Base-by-base conservation (phyloP, 2,113 vertebrate species). In the Atractosteus spatula region DNA sequence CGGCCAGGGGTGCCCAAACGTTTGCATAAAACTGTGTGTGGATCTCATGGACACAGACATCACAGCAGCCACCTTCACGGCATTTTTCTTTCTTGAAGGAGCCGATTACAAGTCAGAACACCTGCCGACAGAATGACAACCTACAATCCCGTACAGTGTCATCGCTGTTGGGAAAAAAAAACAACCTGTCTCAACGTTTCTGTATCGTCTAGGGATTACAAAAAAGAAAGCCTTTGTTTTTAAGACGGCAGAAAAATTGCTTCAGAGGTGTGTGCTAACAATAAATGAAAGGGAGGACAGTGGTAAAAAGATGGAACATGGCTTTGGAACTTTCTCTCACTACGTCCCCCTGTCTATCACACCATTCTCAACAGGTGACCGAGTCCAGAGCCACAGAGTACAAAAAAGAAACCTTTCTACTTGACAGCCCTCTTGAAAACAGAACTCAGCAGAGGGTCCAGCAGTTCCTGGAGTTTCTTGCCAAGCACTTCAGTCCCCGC, bases 251-350 rank as follows among this genome's bases (percentile, higher is more conserved):
- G 2, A 66, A 29, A 29, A 29, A 8, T 45, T 3, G 8, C 6
- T 65, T 41, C 42, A 0, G 11, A 13, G 8, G 63, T 74, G 41
- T 80, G 80, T 76, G 80, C 84, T 7, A 44, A 63, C 17, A 13
- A 13, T n/a, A 42, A 3, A 11, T 41, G 8, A 13, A 6, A 51
- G 42, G 41, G 63, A 29, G 17, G 76, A 81, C 79, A 83, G 73
- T 67, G 76, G 83, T 83, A 82, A 89, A 82, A 87, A 85, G 87
- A 90, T 82, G 75, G 79, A 89, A 83, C 82, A 83, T 87, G 86
- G 90, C 89, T 89, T 90, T 91, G 89, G 75, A 76, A 75, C 74
- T 76, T 73, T 74, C 55, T 74, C 59, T 71, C 41, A 73, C 74
- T 73, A 62, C 71, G 72, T 74, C 71, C 79, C 78, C 69, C 75